A percentile compares a stretch with the other conserved stretches of the same genome.
These are phyloP conservation scores for Ploceus nigricollis DNA, from an alignment of 2,113 vertebrate species.

Conservation along the genomic window DNA sequence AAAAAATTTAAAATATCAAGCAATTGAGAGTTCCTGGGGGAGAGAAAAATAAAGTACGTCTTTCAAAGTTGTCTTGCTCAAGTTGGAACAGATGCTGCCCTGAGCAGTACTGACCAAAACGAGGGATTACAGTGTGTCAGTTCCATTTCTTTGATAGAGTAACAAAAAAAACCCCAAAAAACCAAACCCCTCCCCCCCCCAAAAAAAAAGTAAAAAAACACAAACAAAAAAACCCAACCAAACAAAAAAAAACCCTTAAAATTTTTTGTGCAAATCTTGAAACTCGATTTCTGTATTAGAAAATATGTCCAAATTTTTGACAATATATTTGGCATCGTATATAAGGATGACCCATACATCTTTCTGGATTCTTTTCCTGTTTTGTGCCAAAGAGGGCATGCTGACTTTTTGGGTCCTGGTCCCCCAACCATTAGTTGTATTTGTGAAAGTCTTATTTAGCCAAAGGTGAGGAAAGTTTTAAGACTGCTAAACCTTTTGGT, in stretches of 20 bases:
- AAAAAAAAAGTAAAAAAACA: neutral
- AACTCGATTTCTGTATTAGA: neutral
- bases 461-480: slow-evolving; percentile 37
- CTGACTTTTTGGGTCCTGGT: neutral
- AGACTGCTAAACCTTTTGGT: neutral
- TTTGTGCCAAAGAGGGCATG: neutral
- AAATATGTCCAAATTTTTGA: neutral
- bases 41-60: neutral
- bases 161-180: neutral
- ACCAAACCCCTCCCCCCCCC: neutral
- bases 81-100: neutral
- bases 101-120: neutral
- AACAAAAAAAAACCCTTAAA: too few relatives aligned
- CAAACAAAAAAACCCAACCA: neutral
- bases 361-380: neutral
- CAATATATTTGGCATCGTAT: neutral
- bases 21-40: neutral
- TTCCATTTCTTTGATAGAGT: neutral
- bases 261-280: neutral
- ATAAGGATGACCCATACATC: neutral
- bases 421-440: neutral
- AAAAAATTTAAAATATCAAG: neutral
- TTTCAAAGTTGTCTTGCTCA: neutral
- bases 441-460: neutral
- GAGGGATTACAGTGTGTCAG: neutral